Percentiles rank a stretch among this genome's conserved stretches.
Conservation (phyloP, 2,113 vertebrate species). For the Cyprinodon brontotheroides region DNA sequence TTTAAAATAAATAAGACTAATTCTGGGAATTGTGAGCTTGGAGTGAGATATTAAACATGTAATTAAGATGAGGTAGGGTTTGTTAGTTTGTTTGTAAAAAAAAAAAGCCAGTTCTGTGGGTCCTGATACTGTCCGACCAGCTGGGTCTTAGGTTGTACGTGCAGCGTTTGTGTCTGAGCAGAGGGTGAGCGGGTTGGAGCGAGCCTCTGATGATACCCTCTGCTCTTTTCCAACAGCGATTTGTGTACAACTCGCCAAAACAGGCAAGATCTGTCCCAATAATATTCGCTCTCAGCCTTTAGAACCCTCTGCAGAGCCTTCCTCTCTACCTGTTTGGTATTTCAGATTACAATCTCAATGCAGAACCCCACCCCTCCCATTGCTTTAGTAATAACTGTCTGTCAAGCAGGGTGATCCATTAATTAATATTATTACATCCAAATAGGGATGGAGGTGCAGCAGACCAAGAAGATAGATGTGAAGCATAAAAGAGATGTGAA, state of each 20-base stretch:
- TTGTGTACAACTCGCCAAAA: background rate
- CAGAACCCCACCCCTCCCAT: background rate
- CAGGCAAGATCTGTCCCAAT: background rate
- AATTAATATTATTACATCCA: conserved; percentile 61
- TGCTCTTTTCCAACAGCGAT: background rate
- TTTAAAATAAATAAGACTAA: too few relatives aligned
- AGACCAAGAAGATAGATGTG: conserved; percentile 50
- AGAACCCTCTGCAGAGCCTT: background rate
- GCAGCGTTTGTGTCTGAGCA: conserved; percentile 3
- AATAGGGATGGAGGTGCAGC: conserved; percentile 63
- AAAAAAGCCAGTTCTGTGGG: background rate
- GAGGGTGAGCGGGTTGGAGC: background rate
- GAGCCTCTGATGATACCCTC: background rate
- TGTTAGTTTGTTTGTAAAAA: background rate
- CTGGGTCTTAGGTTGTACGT: background rate
- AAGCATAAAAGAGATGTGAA: conserved; percentile 57
- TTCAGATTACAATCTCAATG: background rate
- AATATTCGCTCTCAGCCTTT: background rate
- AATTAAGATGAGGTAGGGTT: too few relatives aligned
- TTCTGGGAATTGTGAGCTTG: too few relatives aligned
- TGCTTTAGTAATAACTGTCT: conserved; percentile 37
- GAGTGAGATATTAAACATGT: too few relatives aligned
- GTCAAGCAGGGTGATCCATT: conserved; percentile 51
- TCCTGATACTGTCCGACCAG: background rate
- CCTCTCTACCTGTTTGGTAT: background rate